A percentile compares a stretch with the other conserved stretches of the same genome.
Conservation (phyloP, 2,113 vertebrate species). For the Crotalus helleri region DNA sequence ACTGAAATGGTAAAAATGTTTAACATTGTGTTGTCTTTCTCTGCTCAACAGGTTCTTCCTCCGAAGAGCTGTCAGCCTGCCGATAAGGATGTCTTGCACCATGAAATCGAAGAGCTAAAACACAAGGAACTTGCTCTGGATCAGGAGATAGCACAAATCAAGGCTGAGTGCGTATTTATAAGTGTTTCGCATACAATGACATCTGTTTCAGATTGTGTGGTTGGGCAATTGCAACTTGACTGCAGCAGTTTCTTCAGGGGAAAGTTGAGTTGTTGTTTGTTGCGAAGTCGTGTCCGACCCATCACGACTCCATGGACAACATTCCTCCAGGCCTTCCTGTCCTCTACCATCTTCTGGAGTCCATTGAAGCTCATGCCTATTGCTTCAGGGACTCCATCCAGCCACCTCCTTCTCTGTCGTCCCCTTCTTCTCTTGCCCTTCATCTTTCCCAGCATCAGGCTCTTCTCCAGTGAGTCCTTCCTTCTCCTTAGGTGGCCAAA, state of each 20-base stretch:
- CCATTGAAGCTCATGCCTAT: too few species aligned
- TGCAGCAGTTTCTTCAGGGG: not conserved
- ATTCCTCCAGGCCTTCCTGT: too few species aligned
- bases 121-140: slow-evolving; percentile 63
- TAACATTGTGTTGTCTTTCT: not conserved
- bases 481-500: too few species aligned
- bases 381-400: too few species aligned
- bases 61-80: slow-evolving; percentile 28
- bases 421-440: too few species aligned
- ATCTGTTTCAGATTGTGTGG: not conserved
- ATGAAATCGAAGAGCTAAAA: slow-evolving; percentile 65
- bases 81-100: slow-evolving; percentile 13
- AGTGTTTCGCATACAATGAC: not conserved
- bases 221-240: not conserved
- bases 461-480: too few species aligned
- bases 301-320: too few species aligned
- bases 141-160: slow-evolving; percentile 65
- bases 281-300: too few species aligned
- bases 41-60: slow-evolving; percentile 52
- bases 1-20: not conserved
- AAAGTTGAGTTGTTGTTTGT: not conserved
- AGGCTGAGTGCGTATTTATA: slow-evolving; percentile 64
- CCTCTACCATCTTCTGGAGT: too few species aligned
- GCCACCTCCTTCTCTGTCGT: too few species aligned
- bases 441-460: too few species aligned